A percentile compares a stretch with the other conserved stretches of the same genome.
Evolutionary conservation across 2,797 vertebrate species (phyloP).

Genomic region (Chaetodon trifasciatus): DNA sequence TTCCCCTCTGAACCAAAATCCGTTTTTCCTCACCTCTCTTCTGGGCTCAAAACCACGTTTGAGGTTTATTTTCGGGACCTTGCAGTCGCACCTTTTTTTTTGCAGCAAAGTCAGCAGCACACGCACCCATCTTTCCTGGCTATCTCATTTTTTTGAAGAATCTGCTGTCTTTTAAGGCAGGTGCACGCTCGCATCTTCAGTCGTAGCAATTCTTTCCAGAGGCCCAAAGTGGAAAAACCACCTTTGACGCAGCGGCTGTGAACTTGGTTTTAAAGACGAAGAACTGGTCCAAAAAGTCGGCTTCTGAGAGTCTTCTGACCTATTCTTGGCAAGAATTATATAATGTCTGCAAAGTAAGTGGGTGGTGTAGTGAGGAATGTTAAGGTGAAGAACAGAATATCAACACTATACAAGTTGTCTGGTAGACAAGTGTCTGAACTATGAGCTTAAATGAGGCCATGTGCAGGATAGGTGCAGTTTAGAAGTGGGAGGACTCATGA

Average conservation of each 20-base stretch:
- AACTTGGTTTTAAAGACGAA: neutral
- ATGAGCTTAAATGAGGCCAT: no score
- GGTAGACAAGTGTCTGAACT: no score
- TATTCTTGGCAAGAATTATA: neutral
- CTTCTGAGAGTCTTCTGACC: conserved; percentile 19
- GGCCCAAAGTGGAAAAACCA: conserved; percentile 3
- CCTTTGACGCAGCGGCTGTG: neutral
- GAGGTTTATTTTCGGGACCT: conserved; percentile 72
- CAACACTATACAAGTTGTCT: neutral
- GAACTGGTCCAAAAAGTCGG: neutral
- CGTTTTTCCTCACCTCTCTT: conserved; percentile 52
- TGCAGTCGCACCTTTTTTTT: conserved; percentile 27
- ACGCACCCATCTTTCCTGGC: conserved; percentile 27
- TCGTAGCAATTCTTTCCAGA: neutral
- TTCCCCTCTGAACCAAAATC: conserved; percentile 62
- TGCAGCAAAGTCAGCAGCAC: conserved; percentile 27
- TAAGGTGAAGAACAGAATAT: neutral
- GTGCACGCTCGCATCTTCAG: conserved; percentile 17
- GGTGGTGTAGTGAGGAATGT: neutral
- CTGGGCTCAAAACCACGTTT: conserved; percentile 46
- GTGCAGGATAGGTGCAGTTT: no score
- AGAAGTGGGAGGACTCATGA: neutral
- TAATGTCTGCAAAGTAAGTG: neutral
- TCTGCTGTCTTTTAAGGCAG: conserved; percentile 12
- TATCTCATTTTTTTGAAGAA: conserved; percentile 22